These are phyloP conservation scores for Lytechinus pictus DNA, from an alignment of 35 echinoderm and acorn worm genomes.

Conservation along the genomic window DNA sequence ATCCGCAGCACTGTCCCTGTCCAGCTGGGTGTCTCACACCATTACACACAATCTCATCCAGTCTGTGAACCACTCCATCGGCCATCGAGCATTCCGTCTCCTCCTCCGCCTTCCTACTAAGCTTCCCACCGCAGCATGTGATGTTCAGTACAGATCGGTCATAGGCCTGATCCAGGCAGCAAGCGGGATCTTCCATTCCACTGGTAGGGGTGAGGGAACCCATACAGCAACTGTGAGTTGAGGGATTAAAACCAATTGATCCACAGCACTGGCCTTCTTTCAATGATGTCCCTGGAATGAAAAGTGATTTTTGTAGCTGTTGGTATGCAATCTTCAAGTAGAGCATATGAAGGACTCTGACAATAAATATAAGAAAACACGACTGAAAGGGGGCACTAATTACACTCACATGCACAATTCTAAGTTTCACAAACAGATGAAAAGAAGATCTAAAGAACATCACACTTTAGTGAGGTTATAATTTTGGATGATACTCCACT, in stretches of 20 bases:
- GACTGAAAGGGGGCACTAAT: too few relatives aligned
- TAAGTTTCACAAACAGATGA: too few relatives aligned
- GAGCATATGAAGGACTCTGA: too few relatives aligned
- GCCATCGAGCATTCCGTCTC: not conserved
- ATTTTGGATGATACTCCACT: too few relatives aligned
- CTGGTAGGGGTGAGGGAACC: not conserved
- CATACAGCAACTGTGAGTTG: not conserved
- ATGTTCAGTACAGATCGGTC: not conserved
- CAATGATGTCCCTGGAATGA: not conserved
- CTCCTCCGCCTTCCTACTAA: not conserved
- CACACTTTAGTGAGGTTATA: too few relatives aligned
- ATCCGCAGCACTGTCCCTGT: not conserved
- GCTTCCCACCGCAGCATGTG: conserved; percentile 31
- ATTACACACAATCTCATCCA: conserved; percentile 30
- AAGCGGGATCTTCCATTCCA: not conserved
- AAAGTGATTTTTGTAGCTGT: not conserved
- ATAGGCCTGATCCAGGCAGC: not conserved
- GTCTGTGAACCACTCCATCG: not conserved
- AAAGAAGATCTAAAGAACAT: too few relatives aligned
- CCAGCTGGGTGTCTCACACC: not conserved
- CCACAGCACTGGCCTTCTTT: conserved; percentile 34
- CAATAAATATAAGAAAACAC: too few relatives aligned
- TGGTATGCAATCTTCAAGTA: too few relatives aligned
- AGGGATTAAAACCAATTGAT: not conserved
- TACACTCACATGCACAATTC: too few relatives aligned